These are phyloP conservation scores for Caenorhabditis elegans DNA, from an alignment of 1,140 invertebrate species.

Conservation along the genomic window WBcel235 BX284603.4:9603501-9604000, in stretches of 20 bases:
- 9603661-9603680: conserved; percentile 14
- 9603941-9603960: no score
- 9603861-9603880: no score
- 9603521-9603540: conserved; percentile 19
- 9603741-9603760: neutral
- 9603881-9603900: no score
- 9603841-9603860: no score
- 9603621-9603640: neutral
- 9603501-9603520: neutral
- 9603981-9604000: no score
- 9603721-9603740: neutral
- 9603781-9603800: no score
- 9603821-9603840: no score
- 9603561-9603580: neutral
- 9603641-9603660: conserved; percentile 1
- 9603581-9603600: conserved; percentile 21
- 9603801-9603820: no score
- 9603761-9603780: neutral
- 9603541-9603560: conserved; percentile 20
- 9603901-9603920: no score
- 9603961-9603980: no score
- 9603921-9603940: no score
- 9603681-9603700: neutral
- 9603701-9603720: conserved; percentile 1
- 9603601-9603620: conserved; percentile 3